These are phyloP conservation scores for Proales similis DNA, from an alignment of 1,140 invertebrate genomes.

Conservation along the genomic window DNA sequence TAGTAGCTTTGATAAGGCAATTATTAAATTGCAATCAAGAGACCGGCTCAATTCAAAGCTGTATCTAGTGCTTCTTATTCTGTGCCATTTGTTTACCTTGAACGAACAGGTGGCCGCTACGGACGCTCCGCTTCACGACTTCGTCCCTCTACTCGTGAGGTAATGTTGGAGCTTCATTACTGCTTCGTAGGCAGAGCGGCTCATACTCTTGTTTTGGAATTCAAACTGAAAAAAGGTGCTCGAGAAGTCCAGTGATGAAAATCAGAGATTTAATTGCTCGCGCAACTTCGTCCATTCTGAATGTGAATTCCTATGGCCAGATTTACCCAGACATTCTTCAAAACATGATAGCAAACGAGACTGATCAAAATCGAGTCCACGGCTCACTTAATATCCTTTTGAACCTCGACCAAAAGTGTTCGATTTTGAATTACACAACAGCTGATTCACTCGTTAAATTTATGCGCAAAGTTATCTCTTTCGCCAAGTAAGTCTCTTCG, in stretches of 20 bases:
- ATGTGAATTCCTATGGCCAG: too few relatives aligned
- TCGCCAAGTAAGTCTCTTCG: too few relatives aligned
- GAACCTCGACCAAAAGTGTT: too few relatives aligned
- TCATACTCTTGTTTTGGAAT: background rate
- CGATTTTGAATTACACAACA: too few relatives aligned
- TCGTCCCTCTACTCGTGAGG: constrained; percentile 2
- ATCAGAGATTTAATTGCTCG: constrained; percentile 19
- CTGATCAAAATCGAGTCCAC: too few relatives aligned
- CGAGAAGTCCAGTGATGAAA: constrained; percentile 33
- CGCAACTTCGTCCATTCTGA: constrained; percentile 15
- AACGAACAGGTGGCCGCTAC: constrained; percentile 61
- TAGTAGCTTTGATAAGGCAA: background rate
- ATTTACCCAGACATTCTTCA: too few relatives aligned
- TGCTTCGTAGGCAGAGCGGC: background rate
- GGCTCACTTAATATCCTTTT: too few relatives aligned
- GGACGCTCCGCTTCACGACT: constrained; percentile 25
- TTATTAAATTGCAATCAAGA: constrained; percentile 45
- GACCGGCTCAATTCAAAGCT: constrained; percentile 55
- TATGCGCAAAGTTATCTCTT: too few relatives aligned
- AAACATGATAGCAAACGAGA: too few relatives aligned
- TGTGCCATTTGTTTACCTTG: constrained; percentile 70
- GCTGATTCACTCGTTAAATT: too few relatives aligned
- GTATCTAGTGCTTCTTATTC: constrained; percentile 70
- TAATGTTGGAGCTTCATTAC: background rate
- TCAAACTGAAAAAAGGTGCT: constrained; percentile 9